Percentiles rank a stretch among this genome's conserved stretches.
phyloP scores from a whole-genome alignment of 2,797 vertebrate genomes.

The Gobionotothen gibberifrons region DNA sequence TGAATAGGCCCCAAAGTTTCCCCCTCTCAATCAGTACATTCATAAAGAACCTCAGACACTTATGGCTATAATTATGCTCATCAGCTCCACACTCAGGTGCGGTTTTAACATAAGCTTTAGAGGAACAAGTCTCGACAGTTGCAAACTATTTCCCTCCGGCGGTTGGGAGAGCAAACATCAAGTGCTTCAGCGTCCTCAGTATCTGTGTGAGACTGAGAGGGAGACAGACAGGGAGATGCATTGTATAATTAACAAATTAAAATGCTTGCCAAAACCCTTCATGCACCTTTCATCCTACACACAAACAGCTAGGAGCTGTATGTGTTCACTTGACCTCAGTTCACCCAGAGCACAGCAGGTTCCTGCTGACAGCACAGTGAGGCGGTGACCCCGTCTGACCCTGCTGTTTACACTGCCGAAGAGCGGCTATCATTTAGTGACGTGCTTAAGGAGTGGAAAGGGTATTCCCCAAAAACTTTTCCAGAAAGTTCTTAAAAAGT shows the following conservation, averaged over 20 bases:
- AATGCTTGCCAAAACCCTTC: constrained; percentile 19
- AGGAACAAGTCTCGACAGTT: constrained; percentile 77
- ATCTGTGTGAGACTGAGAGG: constrained; percentile 19
- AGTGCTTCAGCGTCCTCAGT: constrained; percentile 45
- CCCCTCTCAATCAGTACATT: constrained; percentile 50
- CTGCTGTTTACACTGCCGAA: constrained; percentile 33
- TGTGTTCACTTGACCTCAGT: constrained; percentile 17
- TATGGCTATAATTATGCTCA: constrained; percentile 70
- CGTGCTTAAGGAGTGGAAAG: background rate
- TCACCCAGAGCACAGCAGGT: constrained; percentile 39
- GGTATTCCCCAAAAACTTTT: background rate
- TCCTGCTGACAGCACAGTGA: constrained; percentile 26
- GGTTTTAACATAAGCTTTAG: constrained; percentile 78
- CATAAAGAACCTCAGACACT: constrained; percentile 61
- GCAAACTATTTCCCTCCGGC: constrained; percentile 77
- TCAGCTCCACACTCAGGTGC: constrained; percentile 63
- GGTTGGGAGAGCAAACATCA: constrained; percentile 55
- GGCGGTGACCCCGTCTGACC: constrained; percentile 43
- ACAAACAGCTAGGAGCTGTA: constrained; percentile 23
- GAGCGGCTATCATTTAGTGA: background rate
- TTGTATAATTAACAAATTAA: constrained; percentile 60
- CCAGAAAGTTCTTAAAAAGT: background rate
- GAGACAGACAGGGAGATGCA: constrained; percentile 25
- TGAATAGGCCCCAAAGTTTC: constrained; percentile 22
- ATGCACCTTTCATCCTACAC: constrained; percentile 39